phyloP scores from a whole-genome alignment of 1,140 invertebrate genomes.

The Anastrepha obliqua region DNA sequence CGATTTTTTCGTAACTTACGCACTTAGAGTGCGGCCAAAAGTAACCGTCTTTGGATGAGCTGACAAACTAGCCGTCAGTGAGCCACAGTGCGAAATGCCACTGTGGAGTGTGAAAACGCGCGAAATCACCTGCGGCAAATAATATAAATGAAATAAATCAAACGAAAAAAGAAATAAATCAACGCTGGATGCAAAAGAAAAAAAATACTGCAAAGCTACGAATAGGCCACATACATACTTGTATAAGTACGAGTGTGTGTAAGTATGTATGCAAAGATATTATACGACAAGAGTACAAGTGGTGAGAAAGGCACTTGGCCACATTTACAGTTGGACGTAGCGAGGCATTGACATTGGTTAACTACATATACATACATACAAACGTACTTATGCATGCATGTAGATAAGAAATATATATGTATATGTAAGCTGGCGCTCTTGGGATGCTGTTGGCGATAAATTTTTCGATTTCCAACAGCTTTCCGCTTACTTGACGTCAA shows the following conservation, averaged over 20 bases:
- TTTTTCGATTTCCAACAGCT: background rate
- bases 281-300: background rate
- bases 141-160: conserved; percentile 42
- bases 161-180: conserved; percentile 47
- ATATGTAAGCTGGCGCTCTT: background rate
- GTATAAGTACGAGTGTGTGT: background rate
- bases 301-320: background rate
- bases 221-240: background rate
- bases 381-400: background rate
- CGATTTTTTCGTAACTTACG: background rate
- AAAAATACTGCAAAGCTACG: background rate
- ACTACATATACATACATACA: background rate
- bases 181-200: background rate
- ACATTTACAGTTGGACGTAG: background rate
- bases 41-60: background rate
- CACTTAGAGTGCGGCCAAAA: background rate
- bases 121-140: background rate
- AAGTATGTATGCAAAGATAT: background rate
- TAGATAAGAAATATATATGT: background rate
- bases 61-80: background rate
- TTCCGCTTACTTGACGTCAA: background rate
- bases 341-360: conserved; percentile 21
- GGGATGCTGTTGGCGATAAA: background rate
- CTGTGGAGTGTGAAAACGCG: background rate
- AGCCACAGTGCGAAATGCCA: background rate